Evolutionary conservation across 2,797 vertebrate species (phyloP).

Genomic region (Onychomys arenicola): DNA sequence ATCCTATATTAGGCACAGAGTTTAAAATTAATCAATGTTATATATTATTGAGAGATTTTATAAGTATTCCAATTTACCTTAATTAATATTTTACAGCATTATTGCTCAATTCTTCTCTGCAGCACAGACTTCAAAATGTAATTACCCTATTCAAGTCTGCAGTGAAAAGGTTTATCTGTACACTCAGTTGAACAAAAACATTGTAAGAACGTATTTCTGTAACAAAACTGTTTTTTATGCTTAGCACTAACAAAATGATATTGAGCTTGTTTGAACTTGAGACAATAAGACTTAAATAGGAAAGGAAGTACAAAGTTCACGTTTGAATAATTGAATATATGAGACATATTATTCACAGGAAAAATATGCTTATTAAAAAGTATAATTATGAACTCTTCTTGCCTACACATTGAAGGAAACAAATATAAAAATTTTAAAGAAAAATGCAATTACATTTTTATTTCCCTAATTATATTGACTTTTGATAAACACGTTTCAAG

Average conservation of each 20-base stretch:
- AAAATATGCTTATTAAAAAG: not conserved
- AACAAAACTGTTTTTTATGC: constrained; percentile 9
- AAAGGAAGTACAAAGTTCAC: not conserved
- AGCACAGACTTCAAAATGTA: not conserved
- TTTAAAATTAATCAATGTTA: constrained; percentile 66
- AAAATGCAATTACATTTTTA: not conserved
- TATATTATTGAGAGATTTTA: constrained; percentile 50
- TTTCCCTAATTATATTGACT: not conserved
- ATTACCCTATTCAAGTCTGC: not conserved
- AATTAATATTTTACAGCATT: constrained; percentile 71
- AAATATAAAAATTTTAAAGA: not conserved
- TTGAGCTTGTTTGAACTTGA: constrained; percentile 25
- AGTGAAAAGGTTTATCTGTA: not conserved
- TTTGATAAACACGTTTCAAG: constrained; percentile 7
- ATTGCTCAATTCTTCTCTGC: constrained; percentile 60
- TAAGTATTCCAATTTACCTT: constrained; percentile 64
- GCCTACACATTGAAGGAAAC: not conserved
- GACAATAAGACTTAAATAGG: constrained; percentile 27
- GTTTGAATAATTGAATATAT: constrained; percentile 58
- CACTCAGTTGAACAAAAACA: constrained; percentile 63
- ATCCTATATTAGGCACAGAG: constrained; percentile 66
- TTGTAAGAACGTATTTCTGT: constrained; percentile 55
- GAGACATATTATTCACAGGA: not conserved
- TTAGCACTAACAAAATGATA: not conserved
- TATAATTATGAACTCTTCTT: not conserved